Percentiles rank a stretch among this genome's conserved stretches.
Conservation (phyloP, 2,888 invertebrate species). For the Phaonia tiefii region DNA sequence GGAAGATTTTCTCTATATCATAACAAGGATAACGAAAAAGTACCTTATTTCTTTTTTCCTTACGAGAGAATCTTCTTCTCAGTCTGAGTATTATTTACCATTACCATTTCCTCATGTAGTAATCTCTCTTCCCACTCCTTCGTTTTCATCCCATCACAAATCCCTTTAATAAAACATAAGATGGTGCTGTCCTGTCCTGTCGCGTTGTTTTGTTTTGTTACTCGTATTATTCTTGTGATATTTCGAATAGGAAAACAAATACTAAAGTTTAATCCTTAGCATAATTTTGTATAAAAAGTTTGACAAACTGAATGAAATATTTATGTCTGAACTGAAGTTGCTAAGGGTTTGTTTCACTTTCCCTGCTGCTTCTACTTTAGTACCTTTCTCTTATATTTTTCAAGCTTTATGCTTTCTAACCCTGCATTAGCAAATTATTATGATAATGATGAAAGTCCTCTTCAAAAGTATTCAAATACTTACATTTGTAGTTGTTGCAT, state of each 20-base stretch:
- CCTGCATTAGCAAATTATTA: too few species aligned
- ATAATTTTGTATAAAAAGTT: too few species aligned
- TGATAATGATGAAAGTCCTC: too few species aligned
- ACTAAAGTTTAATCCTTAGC: background rate
- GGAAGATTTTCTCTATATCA: background rate
- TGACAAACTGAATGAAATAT: slow-evolving; percentile 23
- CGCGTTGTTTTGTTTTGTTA: background rate
- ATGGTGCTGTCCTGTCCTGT: background rate
- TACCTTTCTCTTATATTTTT: too few species aligned
- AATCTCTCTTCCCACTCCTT: background rate
- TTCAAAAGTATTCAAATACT: too few species aligned
- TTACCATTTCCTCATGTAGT: background rate
- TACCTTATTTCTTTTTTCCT: background rate
- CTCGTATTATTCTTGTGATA: slow-evolving; percentile 10
- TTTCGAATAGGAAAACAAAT: background rate
- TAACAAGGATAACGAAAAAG: background rate
- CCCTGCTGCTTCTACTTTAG: too few species aligned
- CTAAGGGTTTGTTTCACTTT: too few species aligned
- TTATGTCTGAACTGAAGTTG: slow-evolving; percentile 14
- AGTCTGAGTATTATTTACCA: too few species aligned
- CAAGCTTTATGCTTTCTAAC: too few species aligned
- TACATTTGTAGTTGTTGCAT: too few species aligned
- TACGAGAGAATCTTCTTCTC: too few species aligned
- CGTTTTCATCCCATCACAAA: background rate
- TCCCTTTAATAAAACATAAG: slow-evolving; percentile 24